These are phyloP conservation scores for Papilio gigon DNA, from an alignment of 2,888 invertebrate genomes.

Conservation along the genomic window DNA sequence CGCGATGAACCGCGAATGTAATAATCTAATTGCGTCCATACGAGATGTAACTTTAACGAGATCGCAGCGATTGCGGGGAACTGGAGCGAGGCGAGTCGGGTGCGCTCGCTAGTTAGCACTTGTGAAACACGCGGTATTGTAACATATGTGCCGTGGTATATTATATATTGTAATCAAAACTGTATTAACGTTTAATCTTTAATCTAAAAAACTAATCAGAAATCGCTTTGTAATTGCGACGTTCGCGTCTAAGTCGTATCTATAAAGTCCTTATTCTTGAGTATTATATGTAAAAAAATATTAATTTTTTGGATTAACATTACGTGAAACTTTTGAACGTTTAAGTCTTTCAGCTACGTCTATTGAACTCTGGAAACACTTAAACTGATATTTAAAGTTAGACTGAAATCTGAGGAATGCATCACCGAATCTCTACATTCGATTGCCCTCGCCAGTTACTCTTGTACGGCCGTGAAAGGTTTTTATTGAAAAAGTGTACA, in stretches of 20 bases:
- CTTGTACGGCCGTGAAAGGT: not conserved
- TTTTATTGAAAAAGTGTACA: conserved; percentile 6
- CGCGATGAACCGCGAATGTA: conserved; percentile 35
- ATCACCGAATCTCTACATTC: not conserved
- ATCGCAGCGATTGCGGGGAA: conserved; percentile 21
- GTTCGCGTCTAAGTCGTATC: no score
- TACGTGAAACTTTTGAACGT: no score
- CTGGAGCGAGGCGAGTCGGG: conserved; percentile 29
- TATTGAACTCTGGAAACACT: no score
- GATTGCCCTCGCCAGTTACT: not conserved
- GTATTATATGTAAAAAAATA: no score
- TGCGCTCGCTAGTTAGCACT: conserved; percentile 22
- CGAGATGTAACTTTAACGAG: conserved; percentile 26
- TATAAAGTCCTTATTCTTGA: no score
- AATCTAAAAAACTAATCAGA: not conserved
- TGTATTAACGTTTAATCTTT: not conserved
- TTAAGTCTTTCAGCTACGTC: no score
- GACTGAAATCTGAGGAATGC: no score
- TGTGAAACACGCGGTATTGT: conserved; percentile 21
- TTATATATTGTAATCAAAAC: conserved; percentile 13
- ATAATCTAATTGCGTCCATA: conserved; percentile 26
- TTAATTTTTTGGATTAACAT: no score
- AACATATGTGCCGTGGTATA: not conserved
- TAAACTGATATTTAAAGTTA: no score
- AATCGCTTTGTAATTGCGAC: not conserved